Base-by-base conservation (phyloP, 1,140 invertebrate genomes). In the Trachymyrmex cornetzi region DNA sequence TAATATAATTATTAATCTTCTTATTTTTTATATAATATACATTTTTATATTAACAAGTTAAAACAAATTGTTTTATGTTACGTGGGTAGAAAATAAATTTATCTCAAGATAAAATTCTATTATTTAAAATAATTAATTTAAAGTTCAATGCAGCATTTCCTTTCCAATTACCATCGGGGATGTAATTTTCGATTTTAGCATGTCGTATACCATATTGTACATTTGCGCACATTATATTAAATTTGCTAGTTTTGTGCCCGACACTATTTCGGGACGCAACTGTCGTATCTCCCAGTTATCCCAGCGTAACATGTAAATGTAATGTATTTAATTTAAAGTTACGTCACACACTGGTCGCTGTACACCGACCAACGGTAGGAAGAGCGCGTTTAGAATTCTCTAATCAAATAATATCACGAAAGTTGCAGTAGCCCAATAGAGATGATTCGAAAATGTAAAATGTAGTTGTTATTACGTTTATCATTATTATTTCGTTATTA, bases 311-410 rank as follows among this genome's bases (percentile, higher is more conserved):
- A 53, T 30, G 55, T 59, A 48, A 61, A 81, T 71, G 53, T 82
- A 72, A 82, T 61, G 34, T 22, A 59, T 74, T 48, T 74, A 48
- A 82, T 82, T 75, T 61, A 84, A 74, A 84, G 69, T 75, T 84
- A 22, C 38, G 27, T 22, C 57, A 57, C 30, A 61, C 11, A 19
- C 5, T 5, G 14, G 16, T 48, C 55, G 55, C 27, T 57, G 53
- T 61, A n/a, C 57, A 19, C 24, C 2, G 12, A 4, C 27, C 4
- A 22, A 19, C 38, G 0, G 19, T n/a, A 27, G 19, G 38, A n/a
- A 30, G 7, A 61, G 22, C 19, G 12, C 6, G 6, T 55, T 77
- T 61, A 44, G 30, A 74, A 74, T 74, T 74, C 24, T 30, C 80
- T 74, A 61, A 82, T 72, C 66, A 72, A 72, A 75, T 75, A 61